Evolutionary conservation across 2,888 invertebrate genomes (phyloP).

Genomic region (Heterodera filipjevi): DNA sequence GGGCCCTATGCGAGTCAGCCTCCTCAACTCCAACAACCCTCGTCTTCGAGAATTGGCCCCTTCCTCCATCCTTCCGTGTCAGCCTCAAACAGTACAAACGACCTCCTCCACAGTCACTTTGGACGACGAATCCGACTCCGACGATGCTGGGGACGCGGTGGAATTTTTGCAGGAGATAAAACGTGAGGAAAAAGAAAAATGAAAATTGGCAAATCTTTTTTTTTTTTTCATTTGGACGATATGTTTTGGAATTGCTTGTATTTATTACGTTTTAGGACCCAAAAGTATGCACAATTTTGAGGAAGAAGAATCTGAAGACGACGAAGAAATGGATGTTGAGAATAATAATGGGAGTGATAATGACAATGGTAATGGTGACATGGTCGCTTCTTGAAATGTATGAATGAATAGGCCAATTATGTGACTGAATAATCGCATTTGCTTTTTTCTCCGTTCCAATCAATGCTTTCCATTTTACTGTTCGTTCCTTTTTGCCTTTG

Average conservation of each 20-base stretch:
- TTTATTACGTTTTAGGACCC: not conserved
- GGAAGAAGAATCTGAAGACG: not conserved
- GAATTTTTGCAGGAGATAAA: not conserved
- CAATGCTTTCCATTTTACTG: not conserved
- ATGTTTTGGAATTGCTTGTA: too few species aligned
- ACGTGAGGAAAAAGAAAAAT: not conserved
- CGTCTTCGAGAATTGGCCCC: not conserved
- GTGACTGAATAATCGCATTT: not conserved
- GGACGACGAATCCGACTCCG: not conserved
- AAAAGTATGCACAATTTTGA: not conserved
- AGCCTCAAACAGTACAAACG: not conserved
- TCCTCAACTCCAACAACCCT: not conserved
- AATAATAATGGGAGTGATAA: not conserved
- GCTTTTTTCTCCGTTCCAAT: not conserved
- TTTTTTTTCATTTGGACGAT: too few species aligned
- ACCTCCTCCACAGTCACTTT: not conserved
- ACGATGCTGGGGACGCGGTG: not conserved
- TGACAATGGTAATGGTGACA: not conserved
- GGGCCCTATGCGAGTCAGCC: not conserved
- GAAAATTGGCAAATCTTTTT: too few species aligned
- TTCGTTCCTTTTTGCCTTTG: not conserved
- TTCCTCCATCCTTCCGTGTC: not conserved
- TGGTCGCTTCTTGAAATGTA: not conserved
- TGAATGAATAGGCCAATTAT: not conserved
- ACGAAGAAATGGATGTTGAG: not conserved